These are phyloP conservation scores for Sakesphorus luctuosus DNA, from an alignment of 2,113 vertebrate species.

Conservation along the genomic window DNA sequence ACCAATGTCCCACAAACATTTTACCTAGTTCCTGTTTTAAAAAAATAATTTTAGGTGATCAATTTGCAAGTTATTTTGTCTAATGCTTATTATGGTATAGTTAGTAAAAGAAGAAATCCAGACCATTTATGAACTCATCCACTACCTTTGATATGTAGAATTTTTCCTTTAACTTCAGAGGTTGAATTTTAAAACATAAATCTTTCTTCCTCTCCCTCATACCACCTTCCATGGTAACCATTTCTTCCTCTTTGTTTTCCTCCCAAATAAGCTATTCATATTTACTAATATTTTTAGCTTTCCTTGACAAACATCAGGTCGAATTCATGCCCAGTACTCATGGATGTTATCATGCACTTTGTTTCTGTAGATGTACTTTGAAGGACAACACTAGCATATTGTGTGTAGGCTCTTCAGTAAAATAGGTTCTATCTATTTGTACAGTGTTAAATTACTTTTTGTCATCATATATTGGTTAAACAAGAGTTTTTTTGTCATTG, in stretches of 20 bases:
- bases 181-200: background rate
- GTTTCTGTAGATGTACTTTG: background rate
- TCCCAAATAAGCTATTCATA: background rate
- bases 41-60: background rate
- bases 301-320: background rate
- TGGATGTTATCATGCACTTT: background rate
- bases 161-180: background rate
- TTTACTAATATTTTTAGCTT: background rate
- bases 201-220: background rate
- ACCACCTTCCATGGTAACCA: background rate
- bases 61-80: background rate
- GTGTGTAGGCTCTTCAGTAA: background rate
- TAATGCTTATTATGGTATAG: background rate
- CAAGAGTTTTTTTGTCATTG: fast-evolving
- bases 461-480: background rate
- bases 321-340: background rate
- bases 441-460: background rate
- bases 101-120: background rate
- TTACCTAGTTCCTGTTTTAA: background rate
- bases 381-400: background rate
- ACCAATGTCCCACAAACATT: background rate
- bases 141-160: background rate
- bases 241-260: background rate
- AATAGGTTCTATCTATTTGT: background rate
- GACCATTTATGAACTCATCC: background rate